Evolutionary conservation across 2,797 vertebrate species (phyloP).

Genomic region (Alosa sapidissima): DNA sequence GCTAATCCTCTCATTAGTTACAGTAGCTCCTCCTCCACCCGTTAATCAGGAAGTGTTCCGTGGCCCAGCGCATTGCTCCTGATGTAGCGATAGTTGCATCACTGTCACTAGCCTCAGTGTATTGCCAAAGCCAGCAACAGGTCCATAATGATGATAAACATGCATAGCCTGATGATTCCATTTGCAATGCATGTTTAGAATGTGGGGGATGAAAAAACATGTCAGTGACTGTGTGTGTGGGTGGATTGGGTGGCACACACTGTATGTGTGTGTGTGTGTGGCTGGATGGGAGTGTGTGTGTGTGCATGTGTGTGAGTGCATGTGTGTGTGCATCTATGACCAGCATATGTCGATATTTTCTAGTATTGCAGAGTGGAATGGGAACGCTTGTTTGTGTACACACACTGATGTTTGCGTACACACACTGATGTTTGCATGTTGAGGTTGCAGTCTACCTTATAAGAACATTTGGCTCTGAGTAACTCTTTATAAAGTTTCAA

Average conservation of each 20-base stretch:
- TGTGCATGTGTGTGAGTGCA: not conserved
- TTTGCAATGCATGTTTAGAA: not conserved
- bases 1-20: constrained; percentile 5
- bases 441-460: not conserved
- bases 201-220: not conserved
- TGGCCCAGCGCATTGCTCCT: not conserved
- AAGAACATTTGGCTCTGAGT: not conserved
- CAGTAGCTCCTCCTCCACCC: not conserved
- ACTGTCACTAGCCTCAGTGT: not conserved
- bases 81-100: not conserved
- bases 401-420: not conserved
- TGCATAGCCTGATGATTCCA: not conserved
- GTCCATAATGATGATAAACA: not conserved
- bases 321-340: not conserved
- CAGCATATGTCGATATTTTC: not conserved
- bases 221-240: not conserved
- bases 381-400: not conserved
- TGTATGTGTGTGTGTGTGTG: not conserved
- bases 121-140: not conserved
- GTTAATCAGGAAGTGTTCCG: not conserved
- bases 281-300: not conserved
- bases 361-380: not conserved
- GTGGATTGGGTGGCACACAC: too few species aligned
- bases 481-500: not conserved
- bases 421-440: not conserved